Conservation (phyloP, 2,797 vertebrate species). For the Rhinichthys osculus region DNA sequence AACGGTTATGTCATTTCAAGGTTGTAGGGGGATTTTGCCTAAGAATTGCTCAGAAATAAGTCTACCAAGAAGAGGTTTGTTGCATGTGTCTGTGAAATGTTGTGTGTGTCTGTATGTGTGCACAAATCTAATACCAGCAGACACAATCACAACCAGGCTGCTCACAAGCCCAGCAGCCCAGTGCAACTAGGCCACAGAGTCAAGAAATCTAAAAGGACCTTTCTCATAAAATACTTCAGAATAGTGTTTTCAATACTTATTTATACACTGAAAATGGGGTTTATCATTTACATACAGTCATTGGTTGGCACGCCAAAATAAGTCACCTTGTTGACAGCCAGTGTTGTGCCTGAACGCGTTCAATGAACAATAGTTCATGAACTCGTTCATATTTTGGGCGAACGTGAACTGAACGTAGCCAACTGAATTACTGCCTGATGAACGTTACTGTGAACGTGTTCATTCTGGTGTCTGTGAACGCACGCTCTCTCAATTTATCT, state of each 20-base stretch:
- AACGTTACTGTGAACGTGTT: too few relatives aligned
- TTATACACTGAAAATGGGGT: background rate
- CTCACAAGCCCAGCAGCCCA: background rate
- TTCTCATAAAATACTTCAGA: background rate
- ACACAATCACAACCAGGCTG: constrained; percentile 18
- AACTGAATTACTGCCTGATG: too few relatives aligned
- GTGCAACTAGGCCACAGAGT: background rate
- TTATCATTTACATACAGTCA: background rate
- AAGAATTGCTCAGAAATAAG: background rate
- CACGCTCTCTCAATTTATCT: too few relatives aligned
- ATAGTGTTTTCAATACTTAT: background rate
- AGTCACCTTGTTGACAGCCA: background rate
- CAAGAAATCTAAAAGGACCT: background rate
- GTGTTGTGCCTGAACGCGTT: too few relatives aligned
- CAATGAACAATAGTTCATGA: too few relatives aligned
- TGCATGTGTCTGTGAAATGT: background rate
- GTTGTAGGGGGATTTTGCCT: constrained; percentile 22
- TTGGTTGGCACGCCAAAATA: background rate
- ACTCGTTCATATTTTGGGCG: too few relatives aligned
- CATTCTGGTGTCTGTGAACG: too few relatives aligned
- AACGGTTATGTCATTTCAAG: background rate
- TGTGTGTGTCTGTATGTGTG: constrained; percentile 42
- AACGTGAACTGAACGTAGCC: too few relatives aligned
- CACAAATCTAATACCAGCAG: constrained; percentile 13
- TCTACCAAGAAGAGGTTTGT: constrained; percentile 40